These are phyloP conservation scores for Meandrusa payeni DNA, from an alignment of 2,888 invertebrate species.

Conservation along the genomic window DNA sequence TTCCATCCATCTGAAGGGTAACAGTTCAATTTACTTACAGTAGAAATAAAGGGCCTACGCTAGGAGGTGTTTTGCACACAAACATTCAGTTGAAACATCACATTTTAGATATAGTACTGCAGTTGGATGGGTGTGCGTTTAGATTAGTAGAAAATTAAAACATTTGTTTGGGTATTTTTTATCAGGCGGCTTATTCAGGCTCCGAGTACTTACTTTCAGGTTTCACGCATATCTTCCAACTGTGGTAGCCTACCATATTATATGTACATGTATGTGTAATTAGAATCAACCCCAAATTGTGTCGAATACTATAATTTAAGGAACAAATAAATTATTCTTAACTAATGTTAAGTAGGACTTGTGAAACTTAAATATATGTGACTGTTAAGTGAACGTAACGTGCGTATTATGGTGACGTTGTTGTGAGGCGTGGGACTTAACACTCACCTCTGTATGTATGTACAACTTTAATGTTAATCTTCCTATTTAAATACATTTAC, in stretches of 20 bases:
- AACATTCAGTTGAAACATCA: slow-evolving; percentile 4
- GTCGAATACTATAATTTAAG: slow-evolving; percentile 12
- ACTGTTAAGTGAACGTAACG: not conserved
- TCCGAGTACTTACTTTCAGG: slow-evolving; percentile 15
- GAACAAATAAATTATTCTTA: slow-evolving; percentile 21
- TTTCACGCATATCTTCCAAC: slow-evolving; percentile 10
- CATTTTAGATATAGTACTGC: not conserved
- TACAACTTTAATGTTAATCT: slow-evolving; percentile 22
- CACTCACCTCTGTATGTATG: slow-evolving; percentile 15
- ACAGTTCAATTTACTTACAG: not conserved
- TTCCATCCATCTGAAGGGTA: slow-evolving; percentile 23
- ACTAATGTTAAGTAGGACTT: slow-evolving; percentile 15
- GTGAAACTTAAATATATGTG: slow-evolving; percentile 4
- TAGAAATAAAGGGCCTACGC: slow-evolving; percentile 2
- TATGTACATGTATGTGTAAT: slow-evolving; percentile 8
- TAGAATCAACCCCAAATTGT: not conserved
- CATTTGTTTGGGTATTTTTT: slow-evolving; percentile 1
- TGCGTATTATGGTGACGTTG: not conserved
- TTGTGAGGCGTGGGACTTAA: slow-evolving; percentile 13
- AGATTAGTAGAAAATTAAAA: not conserved
- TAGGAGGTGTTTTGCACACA: slow-evolving; percentile 1
- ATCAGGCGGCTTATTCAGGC: slow-evolving; percentile 4
- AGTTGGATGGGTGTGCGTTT: not conserved
- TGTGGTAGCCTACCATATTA: slow-evolving; percentile 5
- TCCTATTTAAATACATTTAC: slow-evolving; percentile 26